These are phyloP conservation scores for Hemicrepidius hirtus DNA, from an alignment of 2,888 invertebrate genomes.

Conservation along the genomic window DNA sequence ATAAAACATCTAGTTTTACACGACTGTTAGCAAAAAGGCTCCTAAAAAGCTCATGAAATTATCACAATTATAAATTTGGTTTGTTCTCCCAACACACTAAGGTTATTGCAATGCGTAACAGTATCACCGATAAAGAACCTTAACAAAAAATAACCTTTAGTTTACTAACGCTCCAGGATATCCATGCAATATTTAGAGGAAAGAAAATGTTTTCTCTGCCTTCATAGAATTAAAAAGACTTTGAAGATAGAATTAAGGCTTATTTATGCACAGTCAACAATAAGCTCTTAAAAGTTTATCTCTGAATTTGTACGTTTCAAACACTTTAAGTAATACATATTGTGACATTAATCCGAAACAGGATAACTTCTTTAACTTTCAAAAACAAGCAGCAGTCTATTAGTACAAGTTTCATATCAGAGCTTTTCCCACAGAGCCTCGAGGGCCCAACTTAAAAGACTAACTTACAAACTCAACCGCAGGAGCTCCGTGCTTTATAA, in stretches of 20 bases:
- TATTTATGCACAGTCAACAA: neutral
- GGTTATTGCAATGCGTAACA: neutral
- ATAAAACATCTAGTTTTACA: too few relatives aligned
- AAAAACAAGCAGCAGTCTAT: constrained; percentile 24
- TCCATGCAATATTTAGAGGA: constrained; percentile 16
- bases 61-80: neutral
- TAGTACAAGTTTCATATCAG: constrained; percentile 36
- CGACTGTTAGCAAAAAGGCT: neutral
- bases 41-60: neutral
- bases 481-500: constrained; percentile 38
- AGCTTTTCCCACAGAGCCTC: constrained; percentile 25
- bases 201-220: constrained; percentile 1
- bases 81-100: neutral
- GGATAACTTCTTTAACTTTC: constrained; percentile 29
- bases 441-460: constrained; percentile 36
- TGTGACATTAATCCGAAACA: neutral
- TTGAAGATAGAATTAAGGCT: neutral
- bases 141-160: constrained; percentile 16
- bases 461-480: constrained; percentile 27
- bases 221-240: constrained; percentile 11
- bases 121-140: neutral
- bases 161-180: constrained; percentile 11
- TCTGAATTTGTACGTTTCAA: neutral
- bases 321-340: neutral
- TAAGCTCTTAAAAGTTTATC: neutral